Base-by-base conservation (phyloP, 2,888 invertebrate genomes). In the Cephus spinipes region DNA sequence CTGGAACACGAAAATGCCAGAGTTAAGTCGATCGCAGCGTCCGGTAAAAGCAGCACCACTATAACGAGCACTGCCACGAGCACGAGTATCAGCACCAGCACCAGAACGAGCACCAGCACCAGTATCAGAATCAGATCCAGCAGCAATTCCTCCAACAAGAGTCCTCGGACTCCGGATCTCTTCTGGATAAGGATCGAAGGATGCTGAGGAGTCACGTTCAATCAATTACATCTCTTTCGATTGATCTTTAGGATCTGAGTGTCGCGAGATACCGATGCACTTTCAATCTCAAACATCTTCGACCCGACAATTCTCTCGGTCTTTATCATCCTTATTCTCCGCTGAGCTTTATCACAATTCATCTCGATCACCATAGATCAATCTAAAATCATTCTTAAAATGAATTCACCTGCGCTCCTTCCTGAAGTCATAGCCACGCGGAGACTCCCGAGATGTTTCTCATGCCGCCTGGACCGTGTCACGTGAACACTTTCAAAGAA, bases 1-100 rank as follows among this genome's bases (percentile, higher is more conserved):
- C 91, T 91, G 91, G 33, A 71, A 91, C 91, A 91, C 88, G 91
- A 91, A 91, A 90, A 88, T 91, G 55, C 91, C 91, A 91, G 91
- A 89, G 91, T 88, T 71, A 74, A 77, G 69, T 74, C 55, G 55
- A 55, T 55, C 55, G 55, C 55, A 55, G 55, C 55, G 55, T 55
- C 55, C 55, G 55, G 55, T 55, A 55, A 55, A 55, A 55, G 55
- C 55, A 55, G 55, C 23, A 55, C 55, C 55, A 55, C 55, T 55
- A 55, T 55, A 55, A 55, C 55, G 55, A 55, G 55, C 55, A 55
- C 55, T 55, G 55, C 55, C 55, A 55, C 55, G 55, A 55, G 55
- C 55, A 55, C 55, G 55, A 55, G 55, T 55, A 55, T 55, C 55
- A 55, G 55, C 55, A 55, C 55, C 40, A 40, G 40, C 40, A 40